Evolutionary conservation across 1,140 invertebrate species (phyloP), one percentile per base, ranked within the genome.

Genomic region (Procambarus virginalis): DNA sequence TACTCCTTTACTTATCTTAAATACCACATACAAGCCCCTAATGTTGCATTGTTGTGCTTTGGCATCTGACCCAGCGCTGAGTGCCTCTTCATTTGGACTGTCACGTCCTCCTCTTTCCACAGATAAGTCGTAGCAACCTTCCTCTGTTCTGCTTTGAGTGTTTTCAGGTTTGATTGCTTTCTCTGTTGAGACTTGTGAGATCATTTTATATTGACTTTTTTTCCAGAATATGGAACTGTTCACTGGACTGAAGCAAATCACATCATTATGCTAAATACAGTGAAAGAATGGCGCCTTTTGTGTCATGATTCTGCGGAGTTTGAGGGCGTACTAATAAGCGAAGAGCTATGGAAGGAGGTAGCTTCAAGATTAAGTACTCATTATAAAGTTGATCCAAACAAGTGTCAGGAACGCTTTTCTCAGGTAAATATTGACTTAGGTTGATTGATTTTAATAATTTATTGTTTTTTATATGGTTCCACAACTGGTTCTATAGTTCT

Each of bases 291-390:
- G 81, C 73, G 76, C 12, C 88, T 89, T 14, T 17, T 89, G 58
- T 89, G 88, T 34, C 88, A 89, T 78, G 81, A 89, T 51, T 45
- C n/a, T 70, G 81, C 34, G 17, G 88, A 89, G 46, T 58, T 84
- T 17, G 88, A 89, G 75, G 3, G 5, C 0, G 10, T 89, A 51
- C 55, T 89, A 0, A 78, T 14, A 70, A 68, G 73, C 4, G 46
- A 78, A 3, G 49, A 73, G n/a, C 3, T 89, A 3, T 89, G 88
- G 88, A 84, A 84, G 48, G 88, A 89, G 8, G 88, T 89, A 34
- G 88, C 88, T n/a, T 70, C 81, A 9, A 84, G 88, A 51, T 4
- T 84, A 2, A 83, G 58, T 10, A 48, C 64, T 22, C 73, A 46
- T 75, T 78, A 68, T 76, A 89, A 84, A 78, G n/a, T 89, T 34